Base-by-base conservation (phyloP, 2,888 invertebrate species). In the Hedychridium roseum region DNA sequence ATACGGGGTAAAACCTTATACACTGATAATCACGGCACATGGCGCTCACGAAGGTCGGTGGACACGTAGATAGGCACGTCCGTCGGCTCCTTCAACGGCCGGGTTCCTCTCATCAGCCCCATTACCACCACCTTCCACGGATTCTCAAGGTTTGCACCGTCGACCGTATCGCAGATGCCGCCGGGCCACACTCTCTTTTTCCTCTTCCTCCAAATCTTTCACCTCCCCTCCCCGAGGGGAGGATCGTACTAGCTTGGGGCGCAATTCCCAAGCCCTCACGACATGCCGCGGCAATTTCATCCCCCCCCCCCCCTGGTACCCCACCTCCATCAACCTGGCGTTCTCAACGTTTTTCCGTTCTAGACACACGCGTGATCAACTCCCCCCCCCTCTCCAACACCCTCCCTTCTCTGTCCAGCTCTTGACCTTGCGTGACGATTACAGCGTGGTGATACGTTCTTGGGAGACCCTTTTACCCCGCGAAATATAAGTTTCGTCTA, bases 91-190 rank as follows among this genome's bases (percentile, higher is more conserved):
- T 46, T 43, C 50, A 54, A 52, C 55, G 46, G n/a, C 48, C 47
- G 45, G 50, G 46, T 50, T 60, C 35, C 34, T 31, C 40, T 59
- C 50, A 57, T 60, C 60, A 41, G 47, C 30, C 26, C 50, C 39
- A 55, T 60, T 52, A 44, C 44, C 41, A 17, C 39, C 38, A 32
- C 46, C 31, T 30, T 31, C 45, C 21, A 30, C 54, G 21, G 18
- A 14, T 14, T 18, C 9, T 35, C 28, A 16, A 39, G 44, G 40
- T 44, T n/a, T n/a, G n/a, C 38, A 32, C 46, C 31, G 26, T 31
- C 45, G 20, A 30, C 54, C 27, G 18, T 16, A 11, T 18, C 9
- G 28, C 28, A 16, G 36, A 40, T 40, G 38, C 44, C 23, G 21
- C 20, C 38, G 15, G n/a, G n/a, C 30, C 16, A n/a, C 23, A 20